Evolutionary conservation across 2,113 vertebrate genomes (phyloP), one percentile per base, ranked within the genome.

Genomic region (Perognathus longimembris): DNA sequence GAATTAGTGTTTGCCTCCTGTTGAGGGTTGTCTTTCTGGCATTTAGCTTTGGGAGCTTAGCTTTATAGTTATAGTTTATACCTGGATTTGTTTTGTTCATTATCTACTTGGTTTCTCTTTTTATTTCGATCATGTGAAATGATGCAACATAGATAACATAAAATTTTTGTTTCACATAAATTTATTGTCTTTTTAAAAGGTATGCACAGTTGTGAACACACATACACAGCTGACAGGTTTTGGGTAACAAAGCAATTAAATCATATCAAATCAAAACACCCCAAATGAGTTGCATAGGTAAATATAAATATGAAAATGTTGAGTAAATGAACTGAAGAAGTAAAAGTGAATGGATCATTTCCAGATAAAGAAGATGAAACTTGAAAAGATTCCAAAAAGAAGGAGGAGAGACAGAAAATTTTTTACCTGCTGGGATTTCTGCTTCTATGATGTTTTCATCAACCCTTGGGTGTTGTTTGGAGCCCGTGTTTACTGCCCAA

Each of bases 321-420:
- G 14, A 81, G 61, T 30, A 88, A 82, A 73, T 73, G 10, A 85
- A 90, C 11, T 45, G 57, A 87, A 88, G n/a, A 90, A 71, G 42
- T 40, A 32, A 67, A 80, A 88, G 57, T 59, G 24, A 32, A 73
- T 61, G 64, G 30, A 79, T 12, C 28, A 54, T 28, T 89, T 91
- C 14, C 32, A 86, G 7, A 21, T 66, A 85, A 75, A 54, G 36
- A 82, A 85, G 82, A 92, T 32, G 2, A 83, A 36, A 89, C 77
- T 54, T 76, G 66, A 75, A 86, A 92, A 86, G 40, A 75, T 8
- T 85, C 26, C 61, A 67, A 63, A 79, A 89, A 28, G n/a, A 87
- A 88, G n/a, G 63, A 84, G n/a, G 74, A 36, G 70, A 67, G 34
- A 28, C 12, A 61, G 21, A 38, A 81, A 73, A 42, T 21, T 40